These are phyloP conservation scores for Trichogramma pretiosum DNA, from an alignment of 1,140 invertebrate species.

Conservation along the genomic window DNA sequence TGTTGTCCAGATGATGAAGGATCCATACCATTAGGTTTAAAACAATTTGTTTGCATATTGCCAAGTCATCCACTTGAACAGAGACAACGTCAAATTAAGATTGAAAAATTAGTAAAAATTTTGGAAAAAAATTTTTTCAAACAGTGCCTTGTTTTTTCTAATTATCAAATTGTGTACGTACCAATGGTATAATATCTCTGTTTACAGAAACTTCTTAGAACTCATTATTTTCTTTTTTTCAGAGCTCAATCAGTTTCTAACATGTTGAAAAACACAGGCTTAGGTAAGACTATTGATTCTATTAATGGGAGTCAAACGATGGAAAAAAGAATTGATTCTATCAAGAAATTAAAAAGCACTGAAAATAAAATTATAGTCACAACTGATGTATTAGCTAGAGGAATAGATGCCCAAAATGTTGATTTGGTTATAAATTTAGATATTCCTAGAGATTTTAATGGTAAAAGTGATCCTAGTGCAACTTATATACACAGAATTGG, in stretches of 20 bases:
- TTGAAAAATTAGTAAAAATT: conserved; percentile 60
- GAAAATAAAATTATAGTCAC: conserved; percentile 77
- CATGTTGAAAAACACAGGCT: conserved; percentile 54
- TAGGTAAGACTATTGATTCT: conserved; percentile 62
- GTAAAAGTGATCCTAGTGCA: conserved; percentile 61
- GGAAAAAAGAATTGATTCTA: conserved; percentile 61
- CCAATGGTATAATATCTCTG: too few relatives aligned
- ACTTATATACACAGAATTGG: conserved; percentile 96
- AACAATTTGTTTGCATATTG: conserved; percentile 61
- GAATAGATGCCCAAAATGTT: conserved; percentile 87
- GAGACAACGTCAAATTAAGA: conserved; percentile 58
- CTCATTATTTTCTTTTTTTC: conserved; percentile 20
- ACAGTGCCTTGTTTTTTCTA: conserved; percentile 86
- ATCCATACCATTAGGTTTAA: conserved; percentile 63
- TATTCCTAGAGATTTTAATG: too few relatives aligned
- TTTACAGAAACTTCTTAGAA: too few relatives aligned
- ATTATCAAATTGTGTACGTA: conserved; percentile 68
- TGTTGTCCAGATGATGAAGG: conserved; percentile 55
- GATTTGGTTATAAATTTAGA: conserved; percentile 93
- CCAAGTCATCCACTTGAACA: conserved; percentile 52
- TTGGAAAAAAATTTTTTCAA: conserved; percentile 67
- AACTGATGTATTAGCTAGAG: conserved; percentile 80
- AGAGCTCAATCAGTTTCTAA: conserved; percentile 65
- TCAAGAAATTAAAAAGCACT: conserved; percentile 68
- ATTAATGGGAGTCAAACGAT: conserved; percentile 73